Percentiles rank a stretch among this genome's conserved stretches.
These are phyloP conservation scores for Nephrotoma flavescens DNA, from an alignment of 2,888 invertebrate genomes.

Conservation along the genomic window DNA sequence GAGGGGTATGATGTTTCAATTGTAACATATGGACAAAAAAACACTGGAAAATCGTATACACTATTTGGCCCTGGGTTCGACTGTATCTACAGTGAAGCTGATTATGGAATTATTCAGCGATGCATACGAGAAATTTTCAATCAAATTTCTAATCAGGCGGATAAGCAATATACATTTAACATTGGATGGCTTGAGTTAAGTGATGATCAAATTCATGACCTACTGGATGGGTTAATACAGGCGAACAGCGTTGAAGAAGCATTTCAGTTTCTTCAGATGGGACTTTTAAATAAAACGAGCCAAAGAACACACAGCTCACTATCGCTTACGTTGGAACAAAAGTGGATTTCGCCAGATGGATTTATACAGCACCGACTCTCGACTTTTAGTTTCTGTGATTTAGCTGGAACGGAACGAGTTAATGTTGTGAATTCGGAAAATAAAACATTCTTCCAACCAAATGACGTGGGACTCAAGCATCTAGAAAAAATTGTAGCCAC, in stretches of 20 bases:
- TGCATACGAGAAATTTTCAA: constrained; percentile 57
- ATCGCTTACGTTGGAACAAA: constrained; percentile 58
- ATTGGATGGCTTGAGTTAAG: constrained; percentile 61
- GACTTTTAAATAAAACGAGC: constrained; percentile 43
- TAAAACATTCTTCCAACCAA: constrained; percentile 23
- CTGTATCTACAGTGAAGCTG: constrained; percentile 45
- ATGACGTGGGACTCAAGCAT: constrained; percentile 48
- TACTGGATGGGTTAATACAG: constrained; percentile 40
- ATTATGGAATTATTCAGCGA: constrained; percentile 51
- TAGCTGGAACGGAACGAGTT: constrained; percentile 41
- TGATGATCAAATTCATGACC: constrained; percentile 47
- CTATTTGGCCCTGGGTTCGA: constrained; percentile 53
- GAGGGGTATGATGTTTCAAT: constrained; percentile 65
- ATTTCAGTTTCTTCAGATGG: constrained; percentile 53
- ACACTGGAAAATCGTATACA: constrained; percentile 58
- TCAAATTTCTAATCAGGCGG: constrained; percentile 46
- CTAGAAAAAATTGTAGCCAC: constrained; percentile 49
- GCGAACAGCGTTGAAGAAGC: constrained; percentile 48
- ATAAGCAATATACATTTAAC: constrained; percentile 48
- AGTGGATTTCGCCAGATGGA: constrained; percentile 52
- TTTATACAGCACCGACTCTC: constrained; percentile 54
- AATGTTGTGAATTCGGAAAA: constrained; percentile 25
- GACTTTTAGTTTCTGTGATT: constrained; percentile 58
- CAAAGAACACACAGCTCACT: constrained; percentile 50
- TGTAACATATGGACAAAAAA: constrained; percentile 49